A percentile compares a stretch with the other conserved stretches of the same genome.
phyloP scores from a whole-genome alignment of 23 tunicate genomes.

The Phallusia fumigata region DNA sequence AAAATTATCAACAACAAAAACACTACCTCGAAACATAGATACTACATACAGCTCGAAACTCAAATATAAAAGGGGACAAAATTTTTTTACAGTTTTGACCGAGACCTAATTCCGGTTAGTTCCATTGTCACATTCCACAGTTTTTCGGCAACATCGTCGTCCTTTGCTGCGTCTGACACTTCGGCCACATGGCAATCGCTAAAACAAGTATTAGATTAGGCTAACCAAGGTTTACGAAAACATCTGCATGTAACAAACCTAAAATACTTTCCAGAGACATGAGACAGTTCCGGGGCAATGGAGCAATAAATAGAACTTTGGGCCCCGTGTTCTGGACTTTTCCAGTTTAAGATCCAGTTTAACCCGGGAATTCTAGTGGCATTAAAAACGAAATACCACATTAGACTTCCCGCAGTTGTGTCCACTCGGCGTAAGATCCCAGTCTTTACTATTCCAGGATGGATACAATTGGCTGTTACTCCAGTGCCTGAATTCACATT shows the following conservation, averaged over 20 bases:
- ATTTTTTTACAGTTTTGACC: no score
- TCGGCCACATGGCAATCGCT: neutral
- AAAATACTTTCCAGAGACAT: conserved; percentile 25
- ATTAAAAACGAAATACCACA: neutral
- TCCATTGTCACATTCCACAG: neutral
- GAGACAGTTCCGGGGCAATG: conserved; percentile 49
- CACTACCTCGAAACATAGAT: no score
- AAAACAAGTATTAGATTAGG: neutral
- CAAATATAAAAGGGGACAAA: no score
- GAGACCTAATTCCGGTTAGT: neutral
- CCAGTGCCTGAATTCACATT: neutral
- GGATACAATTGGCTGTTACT: neutral
- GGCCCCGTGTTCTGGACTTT: conserved; percentile 63
- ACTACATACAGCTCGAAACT: no score
- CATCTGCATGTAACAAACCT: neutral
- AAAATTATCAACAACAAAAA: no score
- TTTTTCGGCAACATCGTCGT: neutral
- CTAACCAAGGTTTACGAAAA: no score
- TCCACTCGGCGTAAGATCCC: neutral
- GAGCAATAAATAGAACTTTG: conserved; percentile 45
- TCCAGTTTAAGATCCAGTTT: neutral
- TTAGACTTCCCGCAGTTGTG: neutral
- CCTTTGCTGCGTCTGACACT: neutral
- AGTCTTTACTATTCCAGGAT: neutral
- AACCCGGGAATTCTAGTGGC: neutral